phyloP scores from a whole-genome alignment of 2,797 vertebrate genomes.

The Ambastaia sidthimunki region DNA sequence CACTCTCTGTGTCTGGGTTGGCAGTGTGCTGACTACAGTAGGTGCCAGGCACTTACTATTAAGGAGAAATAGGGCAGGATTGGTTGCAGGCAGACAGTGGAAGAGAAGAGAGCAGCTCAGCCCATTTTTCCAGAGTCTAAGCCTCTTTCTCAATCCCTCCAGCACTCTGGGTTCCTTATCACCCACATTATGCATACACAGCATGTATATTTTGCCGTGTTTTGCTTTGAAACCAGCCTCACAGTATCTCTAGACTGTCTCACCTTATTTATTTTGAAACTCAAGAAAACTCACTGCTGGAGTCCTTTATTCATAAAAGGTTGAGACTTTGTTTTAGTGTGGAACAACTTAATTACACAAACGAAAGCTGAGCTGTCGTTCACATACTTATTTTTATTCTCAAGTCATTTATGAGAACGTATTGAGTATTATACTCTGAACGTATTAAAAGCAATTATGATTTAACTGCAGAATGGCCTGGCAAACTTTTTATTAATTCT shows the following conservation, averaged over 20 bases:
- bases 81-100: conserved; percentile 43
- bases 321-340: background rate
- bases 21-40: conserved; percentile 37
- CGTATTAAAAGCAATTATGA: conserved; percentile 47
- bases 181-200: conserved; percentile 33
- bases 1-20: conserved; percentile 42
- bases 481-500: conserved; percentile 43
- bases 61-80: conserved; percentile 52
- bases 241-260: conserved; percentile 26
- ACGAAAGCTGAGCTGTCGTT: background rate
- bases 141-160: conserved; percentile 42
- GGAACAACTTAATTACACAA: conserved; percentile 23
- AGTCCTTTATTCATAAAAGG: background rate
- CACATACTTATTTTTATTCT: conserved; percentile 25
- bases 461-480: conserved; percentile 26
- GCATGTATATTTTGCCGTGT: background rate
- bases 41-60: conserved; percentile 52
- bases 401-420: conserved; percentile 23
- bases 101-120: conserved; percentile 29
- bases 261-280: conserved; percentile 33
- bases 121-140: conserved; percentile 37
- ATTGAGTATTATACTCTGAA: conserved; percentile 34
- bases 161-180: conserved; percentile 27
- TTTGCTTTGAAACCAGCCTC: conserved; percentile 36
- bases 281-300: conserved; percentile 26